phyloP scores from a whole-genome alignment of 2,797 vertebrate species.

The Dermochelys coriacea region DNA sequence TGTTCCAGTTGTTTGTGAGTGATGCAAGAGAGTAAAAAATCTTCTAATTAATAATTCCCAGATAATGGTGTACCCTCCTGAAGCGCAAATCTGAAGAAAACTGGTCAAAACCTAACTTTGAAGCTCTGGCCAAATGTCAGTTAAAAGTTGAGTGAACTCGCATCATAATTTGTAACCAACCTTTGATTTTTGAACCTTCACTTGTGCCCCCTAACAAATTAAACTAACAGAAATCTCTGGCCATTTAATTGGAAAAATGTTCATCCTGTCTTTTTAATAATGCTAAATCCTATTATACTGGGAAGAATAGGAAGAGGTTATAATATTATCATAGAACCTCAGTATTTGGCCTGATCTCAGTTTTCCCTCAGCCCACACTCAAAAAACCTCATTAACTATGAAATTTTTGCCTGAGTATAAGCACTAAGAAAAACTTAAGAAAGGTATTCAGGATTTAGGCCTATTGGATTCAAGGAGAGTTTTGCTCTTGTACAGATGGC shows the following conservation, averaged over 20 bases:
- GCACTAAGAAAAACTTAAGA: background rate
- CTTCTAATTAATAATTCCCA: slow-evolving; percentile 57
- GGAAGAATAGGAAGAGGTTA: background rate
- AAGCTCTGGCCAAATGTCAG: slow-evolving; percentile 50
- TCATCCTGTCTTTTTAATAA: slow-evolving; percentile 33
- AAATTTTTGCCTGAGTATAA: slow-evolving; percentile 13
- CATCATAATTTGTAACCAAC: slow-evolving; percentile 34
- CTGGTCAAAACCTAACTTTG: slow-evolving; percentile 44
- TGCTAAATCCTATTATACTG: background rate
- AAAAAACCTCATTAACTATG: background rate
- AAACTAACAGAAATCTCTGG: slow-evolving; percentile 43
- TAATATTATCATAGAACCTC: background rate
- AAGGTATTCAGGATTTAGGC: background rate
- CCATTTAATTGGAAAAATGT: slow-evolving; percentile 19
- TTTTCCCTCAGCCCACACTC: background rate
- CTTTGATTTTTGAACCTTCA: slow-evolving; percentile 52
- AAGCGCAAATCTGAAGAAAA: slow-evolving; percentile 48
- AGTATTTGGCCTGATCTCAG: accelerated
- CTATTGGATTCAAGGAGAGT: background rate
- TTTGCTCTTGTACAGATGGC: background rate
- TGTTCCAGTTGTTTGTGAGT: slow-evolving; percentile 46
- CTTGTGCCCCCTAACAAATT: slow-evolving; percentile 38
- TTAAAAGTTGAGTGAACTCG: slow-evolving; percentile 27
- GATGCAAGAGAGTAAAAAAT: slow-evolving; percentile 52
- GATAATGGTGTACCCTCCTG: slow-evolving; percentile 20